Percentiles rank a stretch among this genome's conserved stretches.
Conservation (phyloP, 1,140 invertebrate species). For the Penaeus chinensis region DNA sequence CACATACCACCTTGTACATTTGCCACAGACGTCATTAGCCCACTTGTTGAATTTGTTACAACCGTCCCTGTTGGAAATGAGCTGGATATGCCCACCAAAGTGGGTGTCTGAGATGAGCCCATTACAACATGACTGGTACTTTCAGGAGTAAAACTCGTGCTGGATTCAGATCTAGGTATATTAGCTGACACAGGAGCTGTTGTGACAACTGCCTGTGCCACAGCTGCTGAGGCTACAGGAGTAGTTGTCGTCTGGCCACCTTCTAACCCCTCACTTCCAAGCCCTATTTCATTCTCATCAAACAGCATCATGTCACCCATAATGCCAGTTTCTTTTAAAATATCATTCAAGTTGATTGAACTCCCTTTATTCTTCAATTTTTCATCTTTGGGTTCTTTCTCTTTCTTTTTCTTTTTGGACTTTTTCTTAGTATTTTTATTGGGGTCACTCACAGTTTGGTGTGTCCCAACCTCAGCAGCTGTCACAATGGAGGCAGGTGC, state of each 20-base stretch:
- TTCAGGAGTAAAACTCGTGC: constrained; percentile 24
- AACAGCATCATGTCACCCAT: constrained; percentile 53
- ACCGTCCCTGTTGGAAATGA: constrained; percentile 23
- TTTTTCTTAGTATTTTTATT: constrained; percentile 57
- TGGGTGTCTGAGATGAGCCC: constrained; percentile 43
- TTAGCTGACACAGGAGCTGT: neutral
- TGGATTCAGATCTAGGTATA: neutral
- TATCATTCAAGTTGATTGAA: constrained; percentile 57
- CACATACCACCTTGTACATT: constrained; percentile 48
- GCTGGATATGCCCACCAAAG: constrained; percentile 23
- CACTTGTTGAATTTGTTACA: constrained; percentile 31
- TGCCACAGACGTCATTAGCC: constrained; percentile 29
- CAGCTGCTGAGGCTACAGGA: too few relatives aligned
- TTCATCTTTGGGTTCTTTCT: constrained; percentile 57
- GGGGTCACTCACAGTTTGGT: constrained; percentile 46
- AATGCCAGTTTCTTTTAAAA: constrained; percentile 54
- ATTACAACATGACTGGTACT: constrained; percentile 39
- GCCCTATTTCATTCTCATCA: constrained; percentile 47
- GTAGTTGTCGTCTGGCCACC: constrained; percentile 20
- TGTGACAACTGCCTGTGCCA: neutral
- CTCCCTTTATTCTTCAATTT: constrained; percentile 48
- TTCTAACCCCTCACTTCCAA: constrained; percentile 45
- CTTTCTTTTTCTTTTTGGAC: constrained; percentile 55
- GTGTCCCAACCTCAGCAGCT: constrained; percentile 36
- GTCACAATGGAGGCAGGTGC: constrained; percentile 52